Conservation (phyloP, 35 echinoderm and acorn worm species). For the Amphiura filiformis region DNA sequence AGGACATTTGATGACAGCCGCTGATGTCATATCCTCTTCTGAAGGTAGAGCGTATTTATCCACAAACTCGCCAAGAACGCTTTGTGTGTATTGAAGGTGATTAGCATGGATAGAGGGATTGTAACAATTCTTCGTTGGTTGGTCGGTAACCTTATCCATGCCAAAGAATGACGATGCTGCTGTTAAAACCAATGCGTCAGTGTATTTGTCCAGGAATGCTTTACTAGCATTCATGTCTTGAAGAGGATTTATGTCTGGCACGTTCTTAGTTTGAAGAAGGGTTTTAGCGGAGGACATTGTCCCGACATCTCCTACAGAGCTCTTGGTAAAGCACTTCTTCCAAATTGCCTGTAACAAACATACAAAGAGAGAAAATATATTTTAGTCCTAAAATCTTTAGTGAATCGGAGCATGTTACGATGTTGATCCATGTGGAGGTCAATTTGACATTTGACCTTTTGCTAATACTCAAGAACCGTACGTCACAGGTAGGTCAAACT, state of each 20-base stretch:
- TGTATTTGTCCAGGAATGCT: slow-evolving; percentile 63
- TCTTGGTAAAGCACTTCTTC: slow-evolving; percentile 57
- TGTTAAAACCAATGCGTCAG: slow-evolving; percentile 44
- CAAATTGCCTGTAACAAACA: slow-evolving; percentile 58
- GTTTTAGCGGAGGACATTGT: slow-evolving; percentile 68
- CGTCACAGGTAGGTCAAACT: background rate
- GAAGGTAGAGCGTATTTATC: background rate
- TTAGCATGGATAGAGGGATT: background rate
- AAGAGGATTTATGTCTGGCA: slow-evolving; percentile 36
- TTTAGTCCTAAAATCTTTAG: background rate
- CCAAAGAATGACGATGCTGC: slow-evolving; percentile 65
- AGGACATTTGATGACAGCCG: background rate
- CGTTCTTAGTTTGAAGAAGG: slow-evolving; percentile 59
- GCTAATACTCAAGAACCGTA: background rate
- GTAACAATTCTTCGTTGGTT: slow-evolving; percentile 52
- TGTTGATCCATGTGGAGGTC: background rate
- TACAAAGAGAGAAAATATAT: background rate
- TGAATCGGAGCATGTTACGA: background rate
- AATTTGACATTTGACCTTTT: background rate
- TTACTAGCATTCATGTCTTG: slow-evolving; percentile 65
- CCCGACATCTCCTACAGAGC: slow-evolving; percentile 44
- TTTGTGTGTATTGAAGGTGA: background rate
- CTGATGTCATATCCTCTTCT: background rate
- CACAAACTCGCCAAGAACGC: background rate
- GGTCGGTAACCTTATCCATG: slow-evolving; percentile 23